Percentiles rank a stretch among this genome's conserved stretches.
These are phyloP conservation scores for Coendou prehensilis DNA, from an alignment of 2,797 vertebrate species.

Conservation along the genomic window DNA sequence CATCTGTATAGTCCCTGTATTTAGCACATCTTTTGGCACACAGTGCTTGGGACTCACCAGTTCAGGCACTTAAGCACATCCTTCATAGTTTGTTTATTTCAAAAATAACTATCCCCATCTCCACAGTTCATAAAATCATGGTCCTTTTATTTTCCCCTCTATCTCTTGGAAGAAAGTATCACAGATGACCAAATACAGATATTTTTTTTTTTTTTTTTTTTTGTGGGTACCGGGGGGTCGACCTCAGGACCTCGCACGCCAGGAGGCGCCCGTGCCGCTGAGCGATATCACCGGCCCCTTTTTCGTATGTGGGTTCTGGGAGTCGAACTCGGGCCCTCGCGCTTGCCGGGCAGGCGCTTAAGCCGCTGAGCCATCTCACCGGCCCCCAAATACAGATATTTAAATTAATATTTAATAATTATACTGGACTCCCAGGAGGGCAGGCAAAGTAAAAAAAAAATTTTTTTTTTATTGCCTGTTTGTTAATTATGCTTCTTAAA, in stretches of 20 bases:
- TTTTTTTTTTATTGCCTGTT: background rate
- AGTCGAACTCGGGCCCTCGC: too few relatives aligned
- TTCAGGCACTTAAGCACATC: background rate
- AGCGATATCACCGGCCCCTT: too few relatives aligned
- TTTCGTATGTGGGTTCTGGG: too few relatives aligned
- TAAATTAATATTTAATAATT: conserved; percentile 50
- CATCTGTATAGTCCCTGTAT: too few relatives aligned
- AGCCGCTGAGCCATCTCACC: too few relatives aligned
- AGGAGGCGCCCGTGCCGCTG: too few relatives aligned
- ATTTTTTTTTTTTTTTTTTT: too few relatives aligned
- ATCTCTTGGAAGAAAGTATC: conserved; percentile 19
- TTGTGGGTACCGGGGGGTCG: too few relatives aligned
- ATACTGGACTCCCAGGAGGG: background rate
- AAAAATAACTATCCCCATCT: background rate
- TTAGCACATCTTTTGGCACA: background rate
- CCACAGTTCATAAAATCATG: background rate
- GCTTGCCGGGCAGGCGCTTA: too few relatives aligned
- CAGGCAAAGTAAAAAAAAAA: conserved; percentile 18
- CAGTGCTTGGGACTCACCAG: background rate
- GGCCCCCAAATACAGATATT: background rate
- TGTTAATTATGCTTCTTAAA: conserved; percentile 18
- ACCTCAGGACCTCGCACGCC: too few relatives aligned
- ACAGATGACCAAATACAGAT: conserved; percentile 1
- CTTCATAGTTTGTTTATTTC: background rate
- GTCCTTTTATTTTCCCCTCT: background rate